Base-by-base conservation (phyloP, 2,113 vertebrate species). In the Nothobranchius furzeri region DNA sequence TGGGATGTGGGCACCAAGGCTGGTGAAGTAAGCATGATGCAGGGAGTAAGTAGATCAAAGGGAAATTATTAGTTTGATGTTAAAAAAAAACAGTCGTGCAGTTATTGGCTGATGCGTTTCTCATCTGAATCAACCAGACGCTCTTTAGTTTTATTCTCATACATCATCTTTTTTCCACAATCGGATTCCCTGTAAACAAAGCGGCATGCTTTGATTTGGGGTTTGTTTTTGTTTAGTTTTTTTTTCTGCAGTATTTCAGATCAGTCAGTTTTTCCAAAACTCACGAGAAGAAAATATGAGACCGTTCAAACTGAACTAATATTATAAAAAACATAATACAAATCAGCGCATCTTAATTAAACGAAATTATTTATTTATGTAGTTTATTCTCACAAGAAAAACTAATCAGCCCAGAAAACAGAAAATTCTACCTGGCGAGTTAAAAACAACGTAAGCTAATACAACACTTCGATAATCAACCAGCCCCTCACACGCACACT, bases 1-100 rank as follows among this genome's bases (percentile, higher is more conserved):
- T n/a, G 24, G 8, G 57, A 73, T 56, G 73, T 69, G 74, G 79
- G 61, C 73, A 49, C 50, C 1, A 30, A 63, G n/a, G 69, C 60
- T 50, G n/a, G 50, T 59, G 52, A 64, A 82, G 64, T 25, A 42
- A 57, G 42, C 59, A 50, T 35, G 57, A 72, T 80, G 71, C 60
- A 54, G 59, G 11, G 59, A 49, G 40, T 1, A 67, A 42, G 12
- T 7, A 50, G 61, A 45, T 30, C 25, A 2, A 30, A 30, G 30
- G 30, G 24, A 64, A 58, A 43, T 24, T 35, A 7, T 35, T 15
- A 15, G 20, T 48, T 59, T 52, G n/a, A 25, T 3, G 30, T 8
- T 9, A 57, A 3, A 20, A 1, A 1, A 30, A 30, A 30, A 30
- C 30, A 65, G 48, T 10, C 45, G 24, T n/a, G 61, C 70, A 75